Conservation (phyloP, 2,888 invertebrate species). For the Endomychus coccineus region DNA sequence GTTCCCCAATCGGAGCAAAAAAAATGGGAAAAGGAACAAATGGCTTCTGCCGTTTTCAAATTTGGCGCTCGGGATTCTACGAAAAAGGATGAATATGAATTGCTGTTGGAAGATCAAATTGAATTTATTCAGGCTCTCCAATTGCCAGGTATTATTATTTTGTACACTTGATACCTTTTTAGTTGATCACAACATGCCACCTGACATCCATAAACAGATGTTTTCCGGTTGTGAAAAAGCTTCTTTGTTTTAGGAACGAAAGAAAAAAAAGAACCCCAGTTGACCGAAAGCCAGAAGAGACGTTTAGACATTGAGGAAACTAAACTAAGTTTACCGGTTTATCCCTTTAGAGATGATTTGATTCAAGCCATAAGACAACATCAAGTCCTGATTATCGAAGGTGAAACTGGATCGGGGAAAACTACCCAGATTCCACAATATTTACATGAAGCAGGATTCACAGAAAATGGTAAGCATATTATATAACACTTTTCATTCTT, state of each 20-base stretch:
- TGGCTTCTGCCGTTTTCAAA: slow-evolving; percentile 83
- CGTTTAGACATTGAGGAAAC: slow-evolving; percentile 84
- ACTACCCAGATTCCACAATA: slow-evolving; percentile 99
- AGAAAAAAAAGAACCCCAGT: slow-evolving; percentile 52
- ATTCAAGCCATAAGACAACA: slow-evolving; percentile 85
- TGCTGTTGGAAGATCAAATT: slow-evolving; percentile 92
- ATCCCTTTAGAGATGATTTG: slow-evolving; percentile 80
- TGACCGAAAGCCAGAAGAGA: slow-evolving; percentile 63
- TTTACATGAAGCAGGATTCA: slow-evolving; percentile 88
- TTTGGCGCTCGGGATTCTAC: slow-evolving; percentile 87
- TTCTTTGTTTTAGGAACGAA: slow-evolving; percentile 44
- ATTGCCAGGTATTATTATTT: slow-evolving; percentile 68
- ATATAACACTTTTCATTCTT: background rate
- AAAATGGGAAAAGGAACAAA: slow-evolving; percentile 97
- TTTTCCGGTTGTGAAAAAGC: too few species aligned
- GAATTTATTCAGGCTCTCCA: slow-evolving; percentile 91
- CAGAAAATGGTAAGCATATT: slow-evolving; percentile 55
- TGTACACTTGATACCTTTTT: background rate
- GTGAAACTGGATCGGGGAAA: slow-evolving; percentile 98
- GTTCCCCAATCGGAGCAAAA: slow-evolving; percentile 77
- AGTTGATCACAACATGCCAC: too few species aligned
- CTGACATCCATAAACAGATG: too few species aligned
- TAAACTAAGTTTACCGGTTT: slow-evolving; percentile 87
- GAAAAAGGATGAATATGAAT: slow-evolving; percentile 73
- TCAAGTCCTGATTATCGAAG: slow-evolving; percentile 89